Base-by-base conservation (phyloP, 2,888 invertebrate genomes). In the Philaethria dido region DNA sequence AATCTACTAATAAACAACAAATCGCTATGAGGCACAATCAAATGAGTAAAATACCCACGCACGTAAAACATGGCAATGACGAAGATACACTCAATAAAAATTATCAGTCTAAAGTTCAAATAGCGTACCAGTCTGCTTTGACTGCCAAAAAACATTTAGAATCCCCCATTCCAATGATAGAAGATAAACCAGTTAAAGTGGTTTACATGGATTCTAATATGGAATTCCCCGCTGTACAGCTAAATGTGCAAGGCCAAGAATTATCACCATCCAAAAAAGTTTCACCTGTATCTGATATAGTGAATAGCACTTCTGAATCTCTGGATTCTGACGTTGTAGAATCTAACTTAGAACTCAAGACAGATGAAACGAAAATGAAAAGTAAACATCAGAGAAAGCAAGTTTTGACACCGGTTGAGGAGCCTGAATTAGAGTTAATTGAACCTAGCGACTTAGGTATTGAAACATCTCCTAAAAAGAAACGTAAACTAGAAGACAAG, bases 351-450 rank as follows among this genome's bases (percentile, higher is more conserved):
- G 88, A 86, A 16, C 66, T 62, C 0, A 88, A 85, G 72, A 72
- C 75, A 66, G 89, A 90, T 67, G 88, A 87, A 55, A 69, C 69
- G 9, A 90, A 84, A 80, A 74, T 68, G 44, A 92, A 92, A 78
- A 83, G 79, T 29, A 92, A 89, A 77, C 93, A 93, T 80, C 92
- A 89, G 73, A 83, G 93, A 72, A 93, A 93, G 78, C 93, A 93
- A 78, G 91, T 93, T 33, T 76, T 93, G 25, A 92, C 89, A 33
- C 91, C 93, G 0, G 92, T 93, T 2, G 89, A 89, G 47, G 81
- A 82, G 45, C 88, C 92, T 4, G 93, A 92, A 50, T 74, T 92
- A 64, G 92, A 93, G 77, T 80, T 93, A 1, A 92, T 93, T 62
- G 88, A 89, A 74, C 88, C 93, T 5, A 76, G 77, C 65, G 89